Base-by-base conservation (phyloP, 2,888 invertebrate genomes). In the Mythimna loreyi region DNA sequence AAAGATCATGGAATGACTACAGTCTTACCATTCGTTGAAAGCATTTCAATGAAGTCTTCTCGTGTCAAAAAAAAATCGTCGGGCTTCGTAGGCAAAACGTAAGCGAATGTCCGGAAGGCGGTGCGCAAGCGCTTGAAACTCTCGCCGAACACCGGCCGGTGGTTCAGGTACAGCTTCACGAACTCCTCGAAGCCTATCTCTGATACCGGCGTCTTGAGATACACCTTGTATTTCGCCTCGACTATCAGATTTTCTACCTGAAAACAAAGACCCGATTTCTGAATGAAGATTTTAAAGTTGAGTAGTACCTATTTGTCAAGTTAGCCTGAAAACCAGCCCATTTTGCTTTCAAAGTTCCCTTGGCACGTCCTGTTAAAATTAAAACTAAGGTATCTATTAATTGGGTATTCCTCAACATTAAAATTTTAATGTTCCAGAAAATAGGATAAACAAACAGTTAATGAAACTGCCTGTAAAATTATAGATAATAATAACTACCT, bases 151-250 rank as follows among this genome's bases (percentile, higher is more conserved):
- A 96, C 96, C 0, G 97, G 97, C 75, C 97, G 96, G 86, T 97
- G 97, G 88, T 97, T 97, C 57, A 97, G 86, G 83, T 97, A 97
- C 21, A 97, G 89, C 85, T 96, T 96, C 1, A 97, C 96, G 75
- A 97, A 97, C 74, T 97, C 97, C 28, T 96, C 96, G 81, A 98
- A 97, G 65, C 96, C 96, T 30, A 98, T 96, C 77, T 97, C 96
- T 0, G 95, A 91, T 3, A 92, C 91, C 89, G 83, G 96, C 89
- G 80, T 91, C 86, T 57, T 95, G 91, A 90, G 96, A 95, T 89
- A 96, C 82, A 92, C 93, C 78, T 94, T 94, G 82, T 94, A 96
- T 76, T 94, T 96, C 1, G 97, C 96, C 90, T 97, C 97, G 3
- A 94, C 91, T 84, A 97, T 85, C 71, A 97, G 91, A 80, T 96